A percentile compares a stretch with the other conserved stretches of the same genome.
These are phyloP conservation scores for Channa maculata DNA, from an alignment of 2,113 vertebrate genomes.

Conservation along the genomic window DNA sequence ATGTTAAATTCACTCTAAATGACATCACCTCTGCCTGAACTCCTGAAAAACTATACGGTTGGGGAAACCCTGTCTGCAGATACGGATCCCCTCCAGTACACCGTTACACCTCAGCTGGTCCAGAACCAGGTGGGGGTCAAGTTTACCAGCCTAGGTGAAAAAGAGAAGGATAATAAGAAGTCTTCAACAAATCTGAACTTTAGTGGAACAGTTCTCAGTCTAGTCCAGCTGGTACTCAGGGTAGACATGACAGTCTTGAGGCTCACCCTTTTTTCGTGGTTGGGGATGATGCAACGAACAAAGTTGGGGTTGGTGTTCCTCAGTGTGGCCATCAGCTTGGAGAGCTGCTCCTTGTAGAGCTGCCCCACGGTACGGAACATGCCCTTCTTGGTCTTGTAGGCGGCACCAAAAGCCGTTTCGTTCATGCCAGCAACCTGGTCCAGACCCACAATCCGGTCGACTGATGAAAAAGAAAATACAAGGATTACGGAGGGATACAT, in stretches of 20 bases:
- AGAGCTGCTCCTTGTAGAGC: constrained; percentile 96
- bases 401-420: constrained; percentile 94
- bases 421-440: constrained; percentile 98
- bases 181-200: too few species aligned
- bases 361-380: constrained; percentile 97
- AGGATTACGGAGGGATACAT: background rate
- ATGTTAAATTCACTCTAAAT: too few species aligned
- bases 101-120: constrained; percentile 96
- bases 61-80: constrained; percentile 97
- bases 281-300: constrained; percentile 98
- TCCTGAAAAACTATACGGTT: constrained; percentile 98
- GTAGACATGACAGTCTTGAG: background rate
- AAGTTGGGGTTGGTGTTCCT: constrained; percentile 99
- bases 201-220: too few species aligned
- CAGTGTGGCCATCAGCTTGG: constrained; percentile 96
- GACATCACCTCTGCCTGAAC: constrained; percentile 93
- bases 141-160: constrained; percentile 89
- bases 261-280: constrained; percentile 95
- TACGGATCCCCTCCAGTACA: constrained; percentile 94
- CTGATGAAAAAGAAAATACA: constrained; percentile 71
- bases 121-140: constrained; percentile 94
- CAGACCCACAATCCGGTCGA: constrained; percentile 97
- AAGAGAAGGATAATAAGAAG: background rate
- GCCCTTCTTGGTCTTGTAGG: constrained; percentile 98
- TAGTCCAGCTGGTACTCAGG: background rate